Base-by-base conservation (phyloP, 1,140 invertebrate species). In the Euura saliciscinereae region DNA sequence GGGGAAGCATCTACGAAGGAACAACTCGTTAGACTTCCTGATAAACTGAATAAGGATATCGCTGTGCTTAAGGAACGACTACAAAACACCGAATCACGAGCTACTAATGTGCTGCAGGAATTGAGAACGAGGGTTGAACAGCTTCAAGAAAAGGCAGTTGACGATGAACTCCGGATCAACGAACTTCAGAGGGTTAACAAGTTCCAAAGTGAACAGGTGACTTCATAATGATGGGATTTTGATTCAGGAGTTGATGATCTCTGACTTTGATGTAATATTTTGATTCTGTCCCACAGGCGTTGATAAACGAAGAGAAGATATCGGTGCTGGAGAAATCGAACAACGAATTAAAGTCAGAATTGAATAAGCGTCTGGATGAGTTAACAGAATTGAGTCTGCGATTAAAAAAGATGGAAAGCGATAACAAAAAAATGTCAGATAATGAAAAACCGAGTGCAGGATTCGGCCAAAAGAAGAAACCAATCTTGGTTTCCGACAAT, bases 301-400 rank as follows among this genome's bases (percentile, higher is more conserved):
- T n/a, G 13, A 59, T 59, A 8, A 11, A n/a, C 13, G 69, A 73
- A 6, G 44, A 71, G 6, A 65, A 77, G 42, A 46, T 78, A 6
- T 68, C 77, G 3, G 67, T 76, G 13, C 45, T 85, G 7, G 75
- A 77, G 13, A 45, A 28, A 6, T 68, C 80, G n/a, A 74, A 78
- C 42, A 51, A 59, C 6, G 74, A 75, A 66, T 64, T 84, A 28
- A 65, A 74, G 65, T 70, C 67, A 43, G 84, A 85, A 51, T 59
- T 59, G 51, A 59, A 59, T 59, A 59, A 59, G 1, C 51, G 51
- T 11, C 51, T 59, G 51, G 51, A 59, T 11, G 51, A 59, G 13
- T 11, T 59, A 6, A 59, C 10, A 6, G 6, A 59, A 8, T n/a
- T 59, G 3, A 59, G 51, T 59, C 8, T 59, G 13, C 28, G 28